These are phyloP conservation scores for Drosophila pandora DNA, from an alignment of 1,140 invertebrate species.

Conservation along the genomic window DNA sequence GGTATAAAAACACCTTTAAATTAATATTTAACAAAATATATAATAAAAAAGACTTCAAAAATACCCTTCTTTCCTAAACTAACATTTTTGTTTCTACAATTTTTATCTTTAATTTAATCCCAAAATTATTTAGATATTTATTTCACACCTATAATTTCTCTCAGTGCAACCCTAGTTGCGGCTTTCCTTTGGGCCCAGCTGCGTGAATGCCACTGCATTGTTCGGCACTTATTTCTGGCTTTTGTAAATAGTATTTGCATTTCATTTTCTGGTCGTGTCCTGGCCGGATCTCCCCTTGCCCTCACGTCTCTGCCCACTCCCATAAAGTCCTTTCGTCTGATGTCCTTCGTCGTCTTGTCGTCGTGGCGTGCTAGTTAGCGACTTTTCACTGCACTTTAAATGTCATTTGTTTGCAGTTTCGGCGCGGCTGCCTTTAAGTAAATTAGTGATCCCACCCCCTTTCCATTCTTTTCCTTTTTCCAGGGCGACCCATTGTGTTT, in stretches of 20 bases:
- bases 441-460: slow-evolving; percentile 60
- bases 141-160: neutral
- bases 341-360: slow-evolving; percentile 5
- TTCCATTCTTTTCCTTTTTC: neutral
- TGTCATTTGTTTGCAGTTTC: slow-evolving; percentile 76
- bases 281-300: slow-evolving; percentile 7
- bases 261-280: slow-evolving; percentile 64
- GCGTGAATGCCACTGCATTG: slow-evolving; percentile 56
- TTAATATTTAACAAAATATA: no score
- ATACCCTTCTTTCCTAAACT: no score
- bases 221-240: slow-evolving; percentile 69
- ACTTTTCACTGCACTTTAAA: slow-evolving; percentile 81
- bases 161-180: slow-evolving; percentile 12
- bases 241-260: slow-evolving; percentile 80
- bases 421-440: slow-evolving; percentile 70
- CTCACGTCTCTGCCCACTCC: no score
- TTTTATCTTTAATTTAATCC: neutral
- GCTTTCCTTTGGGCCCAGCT: slow-evolving; percentile 29
- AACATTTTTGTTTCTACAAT: no score
- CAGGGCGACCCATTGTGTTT: slow-evolving; percentile 60
- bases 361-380: slow-evolving; percentile 68
- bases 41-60: no score
- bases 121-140: no score
- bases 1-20: no score
- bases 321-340: slow-evolving; percentile 17